Base-by-base conservation (phyloP, 2,888 invertebrate species). In the Tridacna gigas region DNA sequence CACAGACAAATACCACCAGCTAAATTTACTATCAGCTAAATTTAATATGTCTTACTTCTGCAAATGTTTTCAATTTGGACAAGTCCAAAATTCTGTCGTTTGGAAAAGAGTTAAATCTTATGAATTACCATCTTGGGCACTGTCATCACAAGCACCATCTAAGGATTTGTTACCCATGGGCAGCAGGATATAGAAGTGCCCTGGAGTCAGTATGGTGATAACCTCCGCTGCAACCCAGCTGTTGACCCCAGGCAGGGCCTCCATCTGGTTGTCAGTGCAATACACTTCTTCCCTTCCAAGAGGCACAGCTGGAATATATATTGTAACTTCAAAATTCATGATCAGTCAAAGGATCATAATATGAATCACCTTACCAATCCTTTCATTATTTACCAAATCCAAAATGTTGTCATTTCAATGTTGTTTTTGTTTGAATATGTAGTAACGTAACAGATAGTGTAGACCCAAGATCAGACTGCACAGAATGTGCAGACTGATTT, bases 161-260 rank as follows among this genome's bases (percentile, higher is more conserved):
- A 93, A 79, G 13, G 91, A 88, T 67, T 83, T 86, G 28, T 90
- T 88, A 5, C 94, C 93, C 84, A 90, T 93, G 20, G 94, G 94
- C 60, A 95, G 87, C 25, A 90, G 88, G 67, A 92, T 91, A 86
- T 94, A 94, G 91, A 95, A 95, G 77, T 91, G 91, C 18, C 84
- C 79, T 0, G 95, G 94, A 66, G 82, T 91, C 25, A 91, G 37
- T 3, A 94, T 88, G 26, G 93, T 89, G 47, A 91, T 90, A 20
- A 95, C 90, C 77, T 93, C 92, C 25, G 94, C 90, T n/a, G 91
- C 89, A 65, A 94, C 91, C 88, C 91, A 90, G 45, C 86, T 88
- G 18, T 88, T 91, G 26, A 82, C 86, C 0, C 86, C 88, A 4
- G 95, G 94, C 47, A 91, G 71, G 11, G 91, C 26, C 9, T 86